Percentiles rank a stretch among this genome's conserved stretches.
These are phyloP conservation scores for Lepetodrilus schrolli DNA, from an alignment of 2,888 invertebrate species.

Conservation along the genomic window DNA sequence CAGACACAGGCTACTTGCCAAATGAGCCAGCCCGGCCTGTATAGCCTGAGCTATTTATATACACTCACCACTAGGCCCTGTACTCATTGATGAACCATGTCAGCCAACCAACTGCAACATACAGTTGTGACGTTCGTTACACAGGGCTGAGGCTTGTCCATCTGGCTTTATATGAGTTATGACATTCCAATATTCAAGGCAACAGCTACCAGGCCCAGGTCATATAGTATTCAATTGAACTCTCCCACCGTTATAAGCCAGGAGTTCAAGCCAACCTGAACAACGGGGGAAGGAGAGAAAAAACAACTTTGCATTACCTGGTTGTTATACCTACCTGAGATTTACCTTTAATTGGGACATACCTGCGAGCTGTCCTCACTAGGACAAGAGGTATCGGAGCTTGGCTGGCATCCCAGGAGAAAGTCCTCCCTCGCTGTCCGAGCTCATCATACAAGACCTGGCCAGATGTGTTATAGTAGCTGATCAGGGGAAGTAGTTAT, in stretches of 20 bases:
- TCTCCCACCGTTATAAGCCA: too few relatives aligned
- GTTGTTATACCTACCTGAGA: background rate
- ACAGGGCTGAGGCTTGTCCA: background rate
- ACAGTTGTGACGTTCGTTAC: background rate
- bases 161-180: background rate
- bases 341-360: constrained; percentile 11
- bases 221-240: too few relatives aligned
- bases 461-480: background rate
- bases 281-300: too few relatives aligned
- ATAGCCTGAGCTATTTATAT: constrained; percentile 14
- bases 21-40: too few relatives aligned
- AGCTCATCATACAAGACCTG: background rate
- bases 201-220: too few relatives aligned
- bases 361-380: constrained; percentile 1
- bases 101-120: constrained; percentile 10
- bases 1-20: background rate
- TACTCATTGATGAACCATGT: background rate
- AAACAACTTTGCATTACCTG: too few relatives aligned
- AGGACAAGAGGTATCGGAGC: constrained; percentile 2
- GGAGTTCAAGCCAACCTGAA: too few relatives aligned
- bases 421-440: background rate
- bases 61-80: too few relatives aligned
- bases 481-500: background rate
- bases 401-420: background rate
- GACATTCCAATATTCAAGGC: constrained; percentile 23